phyloP scores from a whole-genome alignment of 2,888 invertebrate species.

The Lycophotia porphyrea region DNA sequence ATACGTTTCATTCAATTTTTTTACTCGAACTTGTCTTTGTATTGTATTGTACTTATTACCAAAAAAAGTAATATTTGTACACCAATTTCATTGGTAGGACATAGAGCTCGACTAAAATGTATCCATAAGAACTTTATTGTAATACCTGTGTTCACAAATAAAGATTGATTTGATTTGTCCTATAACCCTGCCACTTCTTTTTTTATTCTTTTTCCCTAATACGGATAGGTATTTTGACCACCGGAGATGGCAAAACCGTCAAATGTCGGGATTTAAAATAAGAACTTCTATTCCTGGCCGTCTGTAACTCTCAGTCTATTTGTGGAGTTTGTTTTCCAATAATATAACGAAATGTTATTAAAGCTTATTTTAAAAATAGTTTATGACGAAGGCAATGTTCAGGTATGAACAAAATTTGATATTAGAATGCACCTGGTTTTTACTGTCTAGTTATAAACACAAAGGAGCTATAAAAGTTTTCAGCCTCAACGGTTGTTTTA shows the following conservation, averaged over 20 bases:
- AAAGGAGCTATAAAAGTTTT: constrained; percentile 46
- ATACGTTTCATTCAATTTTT: too few species aligned
- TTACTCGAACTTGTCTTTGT: too few species aligned
- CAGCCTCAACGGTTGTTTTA: constrained; percentile 44
- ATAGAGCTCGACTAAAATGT: too few species aligned
- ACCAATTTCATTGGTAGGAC: too few species aligned
- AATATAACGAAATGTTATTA: constrained; percentile 3
- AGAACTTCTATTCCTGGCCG: constrained; percentile 45
- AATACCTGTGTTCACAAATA: too few species aligned
- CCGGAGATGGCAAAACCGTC: constrained; percentile 53
- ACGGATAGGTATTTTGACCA: constrained; percentile 45
- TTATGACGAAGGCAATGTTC: not conserved
- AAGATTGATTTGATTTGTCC: too few species aligned
- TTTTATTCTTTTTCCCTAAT: constrained; percentile 17
- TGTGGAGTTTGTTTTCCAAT: constrained; percentile 43
- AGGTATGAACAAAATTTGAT: not conserved
- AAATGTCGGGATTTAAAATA: constrained; percentile 54
- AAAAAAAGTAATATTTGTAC: too few species aligned
- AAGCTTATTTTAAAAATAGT: constrained; percentile 9
- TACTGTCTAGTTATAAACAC: constrained; percentile 16
- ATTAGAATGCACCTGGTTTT: constrained; percentile 13
- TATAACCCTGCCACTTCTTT: constrained; percentile 15
- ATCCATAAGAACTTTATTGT: too few species aligned
- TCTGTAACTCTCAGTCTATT: constrained; percentile 39
- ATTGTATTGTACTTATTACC: too few species aligned